Percentiles rank a stretch among this genome's conserved stretches.
These are phyloP conservation scores for Onychomys arenicola DNA, from an alignment of 2,797 vertebrate genomes.

Conservation along the genomic window DNA sequence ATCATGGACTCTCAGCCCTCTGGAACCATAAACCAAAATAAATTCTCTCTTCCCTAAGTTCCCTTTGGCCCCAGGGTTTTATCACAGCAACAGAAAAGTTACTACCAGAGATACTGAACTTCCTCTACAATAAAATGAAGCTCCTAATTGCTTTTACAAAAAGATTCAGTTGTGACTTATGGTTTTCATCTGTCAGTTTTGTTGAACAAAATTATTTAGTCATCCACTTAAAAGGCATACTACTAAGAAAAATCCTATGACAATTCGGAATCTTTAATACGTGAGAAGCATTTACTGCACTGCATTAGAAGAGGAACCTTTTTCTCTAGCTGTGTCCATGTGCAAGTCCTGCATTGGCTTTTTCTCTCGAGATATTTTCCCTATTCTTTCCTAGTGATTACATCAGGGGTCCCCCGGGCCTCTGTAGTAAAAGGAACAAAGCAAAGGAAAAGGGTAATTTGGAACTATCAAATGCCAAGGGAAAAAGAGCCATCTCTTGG, in stretches of 20 bases:
- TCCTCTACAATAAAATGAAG: slow-evolving; percentile 9
- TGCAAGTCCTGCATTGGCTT: neutral
- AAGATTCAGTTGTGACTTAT: slow-evolving; percentile 27
- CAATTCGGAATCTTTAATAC: neutral
- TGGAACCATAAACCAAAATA: neutral
- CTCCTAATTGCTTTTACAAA: neutral
- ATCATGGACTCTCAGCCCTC: neutral
- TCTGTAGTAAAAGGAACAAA: neutral
- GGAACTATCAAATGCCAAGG: neutral
- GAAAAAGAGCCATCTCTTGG: neutral
- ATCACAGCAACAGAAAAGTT: neutral
- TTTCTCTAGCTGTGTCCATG: neutral
- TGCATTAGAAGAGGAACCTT: neutral
- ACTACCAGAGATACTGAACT: neutral
- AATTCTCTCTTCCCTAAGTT: neutral
- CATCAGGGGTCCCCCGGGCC: neutral
- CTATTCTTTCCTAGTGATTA: neutral
- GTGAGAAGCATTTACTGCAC: neutral
- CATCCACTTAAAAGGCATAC: neutral
- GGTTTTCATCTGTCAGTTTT: neutral
- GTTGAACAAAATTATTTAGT: slow-evolving; percentile 1
- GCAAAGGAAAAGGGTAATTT: neutral
- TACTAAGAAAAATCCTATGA: slow-evolving; percentile 1
- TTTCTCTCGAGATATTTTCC: neutral
- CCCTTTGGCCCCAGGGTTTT: neutral